phyloP scores from a whole-genome alignment of 2,888 invertebrate genomes.

The Lepidochitona cinerea region DNA sequence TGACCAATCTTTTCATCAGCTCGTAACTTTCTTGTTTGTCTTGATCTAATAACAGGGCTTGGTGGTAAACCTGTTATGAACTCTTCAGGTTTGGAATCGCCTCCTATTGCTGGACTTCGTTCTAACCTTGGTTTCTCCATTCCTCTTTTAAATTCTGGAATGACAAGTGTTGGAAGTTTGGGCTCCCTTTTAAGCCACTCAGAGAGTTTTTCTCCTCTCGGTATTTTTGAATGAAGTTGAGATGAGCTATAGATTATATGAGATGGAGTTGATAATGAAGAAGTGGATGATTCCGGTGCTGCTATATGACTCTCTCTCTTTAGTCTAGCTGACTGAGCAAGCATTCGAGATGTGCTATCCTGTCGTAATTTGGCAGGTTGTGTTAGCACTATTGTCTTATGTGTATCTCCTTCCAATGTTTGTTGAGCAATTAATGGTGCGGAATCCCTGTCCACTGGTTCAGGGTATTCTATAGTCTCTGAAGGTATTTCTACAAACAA shows the following conservation, averaged over 20 bases:
- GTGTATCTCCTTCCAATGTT: too few species aligned
- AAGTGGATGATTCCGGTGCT: not conserved
- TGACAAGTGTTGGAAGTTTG: slow-evolving; percentile 52
- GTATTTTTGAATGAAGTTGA: slow-evolving; percentile 1
- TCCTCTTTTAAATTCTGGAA: slow-evolving; percentile 44
- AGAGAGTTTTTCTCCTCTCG: slow-evolving; percentile 12
- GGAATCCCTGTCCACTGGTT: too few species aligned
- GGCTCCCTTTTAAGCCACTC: slow-evolving; percentile 28
- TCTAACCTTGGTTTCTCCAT: not conserved
- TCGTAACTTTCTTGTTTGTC: not conserved
- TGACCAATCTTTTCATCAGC: not conserved
- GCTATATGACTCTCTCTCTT: not conserved
- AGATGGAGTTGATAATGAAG: not conserved
- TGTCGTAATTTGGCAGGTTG: not conserved
- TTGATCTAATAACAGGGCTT: not conserved
- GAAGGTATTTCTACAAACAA: too few species aligned
- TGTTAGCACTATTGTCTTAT: not conserved
- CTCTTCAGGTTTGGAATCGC: not conserved
- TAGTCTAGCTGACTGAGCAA: slow-evolving; percentile 2
- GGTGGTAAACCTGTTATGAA: not conserved
- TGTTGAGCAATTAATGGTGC: too few species aligned
- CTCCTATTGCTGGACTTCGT: not conserved
- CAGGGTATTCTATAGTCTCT: too few species aligned
- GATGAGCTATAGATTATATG: not conserved
- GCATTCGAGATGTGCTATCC: not conserved